These are phyloP conservation scores for Vireo griseus DNA, from an alignment of 2,797 vertebrate genomes.

Conservation along the genomic window DNA sequence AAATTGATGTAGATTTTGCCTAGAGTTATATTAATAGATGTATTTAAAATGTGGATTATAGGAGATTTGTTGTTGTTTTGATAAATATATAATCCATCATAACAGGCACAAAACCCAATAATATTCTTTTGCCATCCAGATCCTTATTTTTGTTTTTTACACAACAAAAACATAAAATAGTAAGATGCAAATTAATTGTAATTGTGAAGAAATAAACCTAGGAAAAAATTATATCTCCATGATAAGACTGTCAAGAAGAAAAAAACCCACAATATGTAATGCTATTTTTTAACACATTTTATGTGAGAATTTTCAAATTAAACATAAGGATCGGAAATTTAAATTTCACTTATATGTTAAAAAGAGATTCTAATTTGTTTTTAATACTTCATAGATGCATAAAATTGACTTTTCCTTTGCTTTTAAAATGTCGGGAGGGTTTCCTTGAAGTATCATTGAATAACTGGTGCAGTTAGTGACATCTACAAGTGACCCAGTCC, in stretches of 20 bases:
- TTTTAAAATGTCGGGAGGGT: neutral
- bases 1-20: neutral
- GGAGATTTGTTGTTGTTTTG: neutral
- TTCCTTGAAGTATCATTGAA: neutral
- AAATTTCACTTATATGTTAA: neutral
- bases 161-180: neutral
- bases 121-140: neutral
- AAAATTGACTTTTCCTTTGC: neutral
- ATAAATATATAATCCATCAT: neutral
- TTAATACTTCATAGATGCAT: neutral
- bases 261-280: fast-evolving
- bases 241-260: neutral
- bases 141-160: neutral
- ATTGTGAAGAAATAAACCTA: neutral
- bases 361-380: neutral
- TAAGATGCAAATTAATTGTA: neutral
- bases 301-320: neutral
- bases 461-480: neutral
- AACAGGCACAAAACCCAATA: neutral
- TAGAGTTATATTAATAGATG: neutral
- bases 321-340: neutral
- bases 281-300: neutral
- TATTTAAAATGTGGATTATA: neutral
- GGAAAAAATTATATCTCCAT: neutral
- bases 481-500: neutral